Evolutionary conservation across 2,888 invertebrate species (phyloP).

Genomic region (Adelognathus sp.): DNA sequence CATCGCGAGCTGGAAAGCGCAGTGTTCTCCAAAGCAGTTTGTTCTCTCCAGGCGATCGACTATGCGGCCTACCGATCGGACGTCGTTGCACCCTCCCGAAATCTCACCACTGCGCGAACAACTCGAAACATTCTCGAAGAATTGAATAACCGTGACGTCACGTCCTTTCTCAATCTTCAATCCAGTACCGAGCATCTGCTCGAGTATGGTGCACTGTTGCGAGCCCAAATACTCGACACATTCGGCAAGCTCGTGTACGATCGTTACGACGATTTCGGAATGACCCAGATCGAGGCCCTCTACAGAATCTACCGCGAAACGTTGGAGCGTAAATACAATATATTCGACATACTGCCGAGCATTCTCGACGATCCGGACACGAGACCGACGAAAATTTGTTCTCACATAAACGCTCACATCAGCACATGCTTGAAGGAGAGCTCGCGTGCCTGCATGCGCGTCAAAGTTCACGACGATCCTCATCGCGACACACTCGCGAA

Average conservation of each 20-base stretch:
- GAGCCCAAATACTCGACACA: conserved; percentile 62
- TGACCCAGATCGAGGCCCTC: conserved; percentile 63
- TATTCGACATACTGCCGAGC: conserved; percentile 64
- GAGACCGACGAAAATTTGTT: conserved; percentile 62
- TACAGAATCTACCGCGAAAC: conserved; percentile 64
- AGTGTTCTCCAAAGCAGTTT: background rate
- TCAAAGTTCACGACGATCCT: conserved; percentile 46
- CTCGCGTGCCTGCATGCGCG: conserved; percentile 48
- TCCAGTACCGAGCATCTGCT: conserved; percentile 64
- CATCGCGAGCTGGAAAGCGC: no score
- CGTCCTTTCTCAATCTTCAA: conserved; percentile 58
- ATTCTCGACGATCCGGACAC: conserved; percentile 58
- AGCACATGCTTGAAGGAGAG: conserved; percentile 59
- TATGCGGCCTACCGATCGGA: conserved; percentile 48
- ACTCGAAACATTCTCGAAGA: conserved; percentile 49
- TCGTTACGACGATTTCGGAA: conserved; percentile 66
- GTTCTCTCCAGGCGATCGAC: conserved; percentile 49
- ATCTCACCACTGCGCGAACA: conserved; percentile 36
- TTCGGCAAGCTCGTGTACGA: conserved; percentile 68
- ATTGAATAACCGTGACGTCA: background rate
- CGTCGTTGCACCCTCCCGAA: conserved; percentile 7
- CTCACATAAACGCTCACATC: conserved; percentile 55
- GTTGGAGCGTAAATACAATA: conserved; percentile 63
- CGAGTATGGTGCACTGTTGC: conserved; percentile 62
- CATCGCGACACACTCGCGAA: background rate